Evolutionary conservation across 1,140 invertebrate genomes (phyloP), one percentile per base, ranked within the genome.

Genomic region (Orussus abietinus): DNA sequence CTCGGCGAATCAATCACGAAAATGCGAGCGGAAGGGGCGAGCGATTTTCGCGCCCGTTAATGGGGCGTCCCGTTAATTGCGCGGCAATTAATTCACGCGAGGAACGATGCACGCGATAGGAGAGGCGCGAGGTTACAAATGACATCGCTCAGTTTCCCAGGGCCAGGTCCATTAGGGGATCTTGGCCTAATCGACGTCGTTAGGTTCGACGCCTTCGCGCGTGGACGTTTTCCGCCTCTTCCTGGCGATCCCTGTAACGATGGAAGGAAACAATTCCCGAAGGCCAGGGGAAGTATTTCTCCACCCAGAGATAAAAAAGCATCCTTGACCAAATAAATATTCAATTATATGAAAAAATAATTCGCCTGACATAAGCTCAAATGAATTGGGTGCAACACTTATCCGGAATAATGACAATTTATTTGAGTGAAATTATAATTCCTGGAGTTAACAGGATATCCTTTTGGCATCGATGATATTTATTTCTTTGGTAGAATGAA

Each of bases 11-110:
- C 32, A 35, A 49, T 57, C 52, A 57, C 48, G 45, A 42, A 44
- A 38, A 38, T 30, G 37, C 36, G 45, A 15, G 28, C 40, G 20
- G 33, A 45, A 29, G 20, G 26, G 30, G 32, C 11, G 25, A 17
- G 37, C 35, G 19, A 18, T n/a, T n/a, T n/a, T n/a, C n/a, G 14
- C 26, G 11, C 42, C 37, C 38, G 42, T 20, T 46, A 44, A 54
- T 40, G 49, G 45, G 39, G 41, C 32, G 51, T n/a, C 22, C n/a
- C 53, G 53, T 60, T 57, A 62, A 60, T 64, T 59, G 49, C 47
- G 34, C 34, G 20, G 51, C 58, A 57, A 65, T 65, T 65, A 64
- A 65, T 65, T 40, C 38, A n/a, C 9, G 18, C 12, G 17, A 25
- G 17, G 38, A 35, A 42, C 48, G 21, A 31, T n/a, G n/a, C n/a